Base-by-base conservation (phyloP, 2,113 vertebrate species). In the Tonatia bakeri region DNA sequence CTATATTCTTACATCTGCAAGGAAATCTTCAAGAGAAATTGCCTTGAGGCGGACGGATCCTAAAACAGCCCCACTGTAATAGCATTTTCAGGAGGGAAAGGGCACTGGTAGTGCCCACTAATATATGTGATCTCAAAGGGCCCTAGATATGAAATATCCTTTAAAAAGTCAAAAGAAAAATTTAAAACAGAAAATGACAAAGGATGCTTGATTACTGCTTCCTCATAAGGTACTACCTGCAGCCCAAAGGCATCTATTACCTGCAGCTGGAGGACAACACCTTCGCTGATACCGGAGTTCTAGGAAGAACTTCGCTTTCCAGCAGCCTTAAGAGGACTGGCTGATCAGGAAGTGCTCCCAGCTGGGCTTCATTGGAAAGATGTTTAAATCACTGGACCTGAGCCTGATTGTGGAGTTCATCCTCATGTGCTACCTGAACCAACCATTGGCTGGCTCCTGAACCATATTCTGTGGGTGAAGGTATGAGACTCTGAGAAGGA, bases 311-410 rank as follows among this genome's bases (percentile, higher is more conserved):
- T 99, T 99, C 76, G 99, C 99, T 17, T 97, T 99, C 95, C 99
- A 99, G 98, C 99, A 99, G 97, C 99, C 99, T 0, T 99, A 99
- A 0, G 99, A 99, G 95, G 99, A 99, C 90, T 99, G 99, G 99
- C 99, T 99, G 99, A 99, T 99, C 97, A 98, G 99, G 94, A 99
- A 99, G 96, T 99, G 99, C 94, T 99, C 99, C 45, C 99, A 99
- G 98, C 99, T 99, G 96, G 99, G 99, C n/a, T 99, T 99, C 97
- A 99, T 99, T 22, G 99, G 99, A 26, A 99, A 99, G 98, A 99
- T 99, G 99, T 99, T 99, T 96, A 99, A 99, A 97, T 99, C 99
- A 0, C 92, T 99, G 97, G 99, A 99, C 96, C 98, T 99, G 95
- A 99, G 99, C 70, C 98, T 99, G 95, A 99, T 99, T 16, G 99